Base-by-base conservation (phyloP, 2,797 vertebrate genomes). In the Pogonophryne albipinna region DNA sequence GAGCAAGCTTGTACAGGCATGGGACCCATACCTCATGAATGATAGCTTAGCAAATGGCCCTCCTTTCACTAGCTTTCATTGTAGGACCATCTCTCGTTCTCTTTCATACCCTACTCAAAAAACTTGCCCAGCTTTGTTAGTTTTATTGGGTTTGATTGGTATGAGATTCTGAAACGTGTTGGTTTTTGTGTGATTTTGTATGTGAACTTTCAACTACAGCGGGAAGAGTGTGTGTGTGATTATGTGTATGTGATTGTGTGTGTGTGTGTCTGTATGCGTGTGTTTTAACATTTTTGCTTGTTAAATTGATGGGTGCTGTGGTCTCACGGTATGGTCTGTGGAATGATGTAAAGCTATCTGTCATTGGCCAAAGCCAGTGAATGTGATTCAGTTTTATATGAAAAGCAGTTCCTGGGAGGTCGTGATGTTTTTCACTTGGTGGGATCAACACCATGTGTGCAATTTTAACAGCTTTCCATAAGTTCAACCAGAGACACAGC, bases 1-100 rank as follows among this genome's bases (percentile, higher is more conserved):
- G 95, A 96, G 95, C 94, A 95, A 95, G 95, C 94, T 96, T 95
- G 94, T 94, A 93, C 91, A 94, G 94, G 93, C 95, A 91, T 93
- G 94, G 93, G 91, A 93, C 78, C 90, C 94, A 91, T 94, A 90
- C 80, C 93, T 92, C 94, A 95, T 96, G 94, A 96, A 95, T 95
- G 95, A 95, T 95, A 93, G 93, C 92, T 93, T 90, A 91, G 94
- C 94, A 94, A 96, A 95, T 94, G 94, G 92, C 90, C 85, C 90
- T 93, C 92, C 89, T 91, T 95, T 95, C 93, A 95, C 80, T 75
- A 68, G 87, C 87, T 90, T 93, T 94, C 92, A 95, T 94, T 93
- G 87, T 91, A 84, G 87, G 82, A 63, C 87, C 90, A 93, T 93
- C 91, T 88, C 91, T 91, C 84, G 71, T 90, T 90, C 58, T 90